These are phyloP conservation scores for Ganaspis brasiliensis DNA, from an alignment of 2,888 invertebrate species.

Conservation along the genomic window DNA sequence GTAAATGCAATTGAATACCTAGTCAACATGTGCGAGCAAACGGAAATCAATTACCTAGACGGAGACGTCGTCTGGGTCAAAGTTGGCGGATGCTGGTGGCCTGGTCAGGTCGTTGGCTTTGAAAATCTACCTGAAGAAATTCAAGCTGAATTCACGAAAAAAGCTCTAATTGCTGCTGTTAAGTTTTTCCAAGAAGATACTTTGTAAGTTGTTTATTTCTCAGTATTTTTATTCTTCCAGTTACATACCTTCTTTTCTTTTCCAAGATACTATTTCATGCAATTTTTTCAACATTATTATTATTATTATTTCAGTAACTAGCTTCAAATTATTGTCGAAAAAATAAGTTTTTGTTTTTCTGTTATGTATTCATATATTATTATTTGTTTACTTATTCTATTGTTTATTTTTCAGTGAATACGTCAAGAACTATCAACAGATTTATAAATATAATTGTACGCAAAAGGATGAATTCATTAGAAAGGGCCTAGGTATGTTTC, in stretches of 20 bases:
- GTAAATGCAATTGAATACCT: conserved; percentile 55
- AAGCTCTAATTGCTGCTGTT: conserved; percentile 90
- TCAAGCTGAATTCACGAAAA: conserved; percentile 84
- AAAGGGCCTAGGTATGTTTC: conserved; percentile 89
- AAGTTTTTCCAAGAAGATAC: conserved; percentile 93
- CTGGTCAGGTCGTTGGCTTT: conserved; percentile 88
- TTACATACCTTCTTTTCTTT: conserved; percentile 10
- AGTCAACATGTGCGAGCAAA: conserved; percentile 86
- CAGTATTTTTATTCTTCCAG: conserved; percentile 37
- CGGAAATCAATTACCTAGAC: conserved; percentile 85
- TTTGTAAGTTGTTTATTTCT: conserved; percentile 84
- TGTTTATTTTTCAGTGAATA: conserved; percentile 87
- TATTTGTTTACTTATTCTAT: too few species aligned
- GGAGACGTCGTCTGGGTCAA: conserved; percentile 94
- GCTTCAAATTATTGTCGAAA: too few species aligned
- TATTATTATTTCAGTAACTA: too few species aligned
- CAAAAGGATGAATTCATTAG: conserved; percentile 91
- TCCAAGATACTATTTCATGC: too few species aligned
- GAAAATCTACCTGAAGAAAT: conserved; percentile 86
- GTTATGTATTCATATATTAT: too few species aligned
- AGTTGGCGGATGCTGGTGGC: conserved; percentile 92
- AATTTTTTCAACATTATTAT: too few species aligned
- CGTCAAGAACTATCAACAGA: conserved; percentile 87
- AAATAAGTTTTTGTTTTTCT: too few species aligned
- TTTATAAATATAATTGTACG: conserved; percentile 89